Percentiles rank a stretch among this genome's conserved stretches.
These are phyloP conservation scores for Bombus waltoni DNA, from an alignment of 1,140 invertebrate genomes.

Conservation along the genomic window DNA sequence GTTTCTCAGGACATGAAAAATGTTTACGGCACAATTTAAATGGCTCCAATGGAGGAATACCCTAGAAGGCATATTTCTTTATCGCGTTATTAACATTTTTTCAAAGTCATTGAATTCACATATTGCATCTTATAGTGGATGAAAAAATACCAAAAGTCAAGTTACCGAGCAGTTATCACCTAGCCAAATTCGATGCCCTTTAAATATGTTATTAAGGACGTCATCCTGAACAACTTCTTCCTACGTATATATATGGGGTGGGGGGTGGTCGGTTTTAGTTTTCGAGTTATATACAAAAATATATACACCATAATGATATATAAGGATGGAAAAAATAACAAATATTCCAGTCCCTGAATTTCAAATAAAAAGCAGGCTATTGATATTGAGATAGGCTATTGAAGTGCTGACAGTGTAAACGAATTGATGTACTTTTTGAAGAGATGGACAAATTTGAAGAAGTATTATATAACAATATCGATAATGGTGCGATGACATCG, in stretches of 20 bases:
- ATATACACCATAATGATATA: neutral
- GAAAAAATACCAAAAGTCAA: neutral
- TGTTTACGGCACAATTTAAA: too few relatives aligned
- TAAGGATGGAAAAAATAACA: neutral
- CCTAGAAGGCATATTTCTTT: too few relatives aligned
- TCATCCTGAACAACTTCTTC: neutral
- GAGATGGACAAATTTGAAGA: neutral
- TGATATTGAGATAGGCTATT: too few relatives aligned
- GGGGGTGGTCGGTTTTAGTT: neutral
- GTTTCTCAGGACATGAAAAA: too few relatives aligned
- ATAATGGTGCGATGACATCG: neutral
- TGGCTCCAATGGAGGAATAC: too few relatives aligned
- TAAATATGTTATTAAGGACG: neutral
- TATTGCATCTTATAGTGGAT: too few relatives aligned
- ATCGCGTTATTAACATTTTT: too few relatives aligned
- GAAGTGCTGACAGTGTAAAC: neutral
- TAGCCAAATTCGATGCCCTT: neutral
- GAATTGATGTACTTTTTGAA: neutral
- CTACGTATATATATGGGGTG: neutral
- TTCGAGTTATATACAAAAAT: neutral
- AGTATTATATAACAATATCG: neutral
- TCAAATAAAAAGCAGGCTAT: neutral
- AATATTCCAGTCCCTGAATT: neutral
- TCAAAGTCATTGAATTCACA: too few relatives aligned
- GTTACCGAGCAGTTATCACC: neutral